Conservation (phyloP, 1,140 invertebrate species). For the Tenebrio molitor region DNA sequence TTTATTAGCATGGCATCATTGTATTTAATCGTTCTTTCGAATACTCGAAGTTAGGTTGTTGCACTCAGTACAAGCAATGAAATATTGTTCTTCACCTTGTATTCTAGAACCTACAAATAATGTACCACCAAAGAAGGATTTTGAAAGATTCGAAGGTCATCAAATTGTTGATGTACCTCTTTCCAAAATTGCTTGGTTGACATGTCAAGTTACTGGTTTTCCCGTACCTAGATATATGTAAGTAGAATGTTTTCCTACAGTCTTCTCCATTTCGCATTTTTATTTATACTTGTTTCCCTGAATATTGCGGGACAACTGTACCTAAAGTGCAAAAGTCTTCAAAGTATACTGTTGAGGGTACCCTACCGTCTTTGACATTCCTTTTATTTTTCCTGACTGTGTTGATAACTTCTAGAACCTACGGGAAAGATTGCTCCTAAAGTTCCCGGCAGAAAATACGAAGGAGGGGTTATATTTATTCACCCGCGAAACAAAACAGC, state of each 20-base stretch:
- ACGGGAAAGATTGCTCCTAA: conserved; percentile 77
- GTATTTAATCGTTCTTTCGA: not conserved
- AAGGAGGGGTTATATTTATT: conserved; percentile 76
- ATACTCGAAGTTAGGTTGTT: no score
- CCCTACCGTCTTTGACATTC: not conserved
- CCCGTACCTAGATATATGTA: conserved; percentile 79
- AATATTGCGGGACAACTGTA: no score
- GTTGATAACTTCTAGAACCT: conserved; percentile 72
- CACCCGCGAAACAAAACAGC: conserved; percentile 62
- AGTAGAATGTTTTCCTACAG: no score
- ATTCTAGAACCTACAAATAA: conserved; percentile 68
- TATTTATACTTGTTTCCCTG: no score
- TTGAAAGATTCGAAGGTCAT: conserved; percentile 75
- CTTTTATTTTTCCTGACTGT: not conserved
- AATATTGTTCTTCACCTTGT: no score
- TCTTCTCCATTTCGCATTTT: no score
- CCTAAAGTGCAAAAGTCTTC: no score
- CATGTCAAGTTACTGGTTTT: conserved; percentile 77
- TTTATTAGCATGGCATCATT: conserved; percentile 5
- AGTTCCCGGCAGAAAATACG: conserved; percentile 72
- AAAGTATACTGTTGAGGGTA: no score
- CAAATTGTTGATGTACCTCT: conserved; percentile 75
- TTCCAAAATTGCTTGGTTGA: conserved; percentile 72
- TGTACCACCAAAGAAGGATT: conserved; percentile 70
- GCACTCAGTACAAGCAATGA: no score